These are phyloP conservation scores for Semotilus atromaculatus DNA, from an alignment of 2,797 vertebrate genomes.

Conservation along the genomic window DNA sequence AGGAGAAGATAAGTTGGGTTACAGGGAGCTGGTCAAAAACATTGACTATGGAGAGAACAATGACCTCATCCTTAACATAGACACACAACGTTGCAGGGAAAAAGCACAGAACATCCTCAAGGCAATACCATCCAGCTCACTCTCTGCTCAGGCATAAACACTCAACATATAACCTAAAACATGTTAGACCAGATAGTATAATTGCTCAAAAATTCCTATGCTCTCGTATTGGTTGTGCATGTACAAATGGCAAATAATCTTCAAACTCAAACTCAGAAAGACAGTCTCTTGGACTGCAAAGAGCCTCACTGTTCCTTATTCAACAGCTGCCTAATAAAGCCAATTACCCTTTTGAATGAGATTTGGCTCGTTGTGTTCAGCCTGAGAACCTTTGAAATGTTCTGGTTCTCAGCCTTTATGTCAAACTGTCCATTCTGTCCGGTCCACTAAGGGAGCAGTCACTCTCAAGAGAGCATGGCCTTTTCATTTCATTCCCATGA, in stretches of 20 bases:
- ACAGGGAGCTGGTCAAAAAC: neutral
- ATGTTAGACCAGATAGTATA: neutral
- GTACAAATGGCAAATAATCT: neutral
- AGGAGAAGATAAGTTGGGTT: neutral
- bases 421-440: constrained; percentile 24
- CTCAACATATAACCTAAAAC: neutral
- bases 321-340: constrained; percentile 47
- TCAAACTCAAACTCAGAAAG: constrained; percentile 11
- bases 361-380: constrained; percentile 33
- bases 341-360: constrained; percentile 52
- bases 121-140: neutral
- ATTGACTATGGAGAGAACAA: neutral
- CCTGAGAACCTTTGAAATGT: constrained; percentile 29
- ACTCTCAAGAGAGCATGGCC: neutral
- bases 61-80: neutral
- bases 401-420: constrained; percentile 34
- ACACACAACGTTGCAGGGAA: neutral
- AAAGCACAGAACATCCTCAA: neutral
- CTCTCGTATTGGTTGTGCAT: neutral
- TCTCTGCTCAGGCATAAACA: neutral
- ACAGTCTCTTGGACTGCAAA: neutral
- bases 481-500: constrained; percentile 16
- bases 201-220: neutral
- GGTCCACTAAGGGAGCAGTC: constrained; percentile 6
- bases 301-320: constrained; percentile 22